phyloP scores from a whole-genome alignment of 2,797 vertebrate genomes.

The Microctenopoma steveboyesi region DNA sequence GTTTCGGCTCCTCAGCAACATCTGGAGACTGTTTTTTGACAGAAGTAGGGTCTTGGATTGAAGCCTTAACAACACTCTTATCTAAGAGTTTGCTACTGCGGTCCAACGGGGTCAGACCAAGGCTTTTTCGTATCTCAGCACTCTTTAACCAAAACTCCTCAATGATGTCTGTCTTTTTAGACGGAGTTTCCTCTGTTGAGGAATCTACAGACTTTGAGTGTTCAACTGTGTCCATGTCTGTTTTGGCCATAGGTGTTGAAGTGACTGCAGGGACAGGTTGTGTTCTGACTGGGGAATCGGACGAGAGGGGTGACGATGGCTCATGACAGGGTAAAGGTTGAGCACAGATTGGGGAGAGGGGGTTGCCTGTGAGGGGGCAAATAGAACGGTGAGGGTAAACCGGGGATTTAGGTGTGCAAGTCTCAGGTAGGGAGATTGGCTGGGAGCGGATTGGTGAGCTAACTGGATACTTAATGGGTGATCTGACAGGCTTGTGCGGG shows the following conservation, averaged over 20 bases:
- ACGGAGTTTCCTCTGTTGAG: conserved; percentile 79
- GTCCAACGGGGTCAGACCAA: conserved; percentile 90
- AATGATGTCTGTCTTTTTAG: conserved; percentile 90
- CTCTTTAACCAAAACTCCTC: conserved; percentile 98
- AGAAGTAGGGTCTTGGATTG: conserved; percentile 66
- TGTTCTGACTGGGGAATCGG: conserved; percentile 89
- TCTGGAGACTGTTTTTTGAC: conserved; percentile 73
- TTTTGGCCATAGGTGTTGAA: conserved; percentile 86
- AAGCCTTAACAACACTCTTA: conserved; percentile 66
- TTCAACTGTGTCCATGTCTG: conserved; percentile 68
- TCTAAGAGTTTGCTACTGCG: conserved; percentile 85
- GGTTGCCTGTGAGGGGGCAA: conserved; percentile 78
- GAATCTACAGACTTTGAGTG: conserved; percentile 75
- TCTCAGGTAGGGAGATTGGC: conserved; percentile 85
- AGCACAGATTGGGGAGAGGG: conserved; percentile 90
- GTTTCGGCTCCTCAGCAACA: conserved; percentile 80
- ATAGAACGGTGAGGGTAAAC: conserved; percentile 78
- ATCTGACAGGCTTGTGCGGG: conserved; percentile 70
- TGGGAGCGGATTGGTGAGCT: conserved; percentile 87
- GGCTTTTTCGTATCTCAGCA: conserved; percentile 93
- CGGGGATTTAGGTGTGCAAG: conserved; percentile 75
- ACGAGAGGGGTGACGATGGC: conserved; percentile 82
- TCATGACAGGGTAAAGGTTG: conserved; percentile 90
- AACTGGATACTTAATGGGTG: conserved; percentile 55
- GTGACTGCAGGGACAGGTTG: conserved; percentile 89